A percentile compares a stretch with the other conserved stretches of the same genome.
phyloP scores from a whole-genome alignment of 1,140 invertebrate species.

The Caenorhabditis brenneri region DNA sequence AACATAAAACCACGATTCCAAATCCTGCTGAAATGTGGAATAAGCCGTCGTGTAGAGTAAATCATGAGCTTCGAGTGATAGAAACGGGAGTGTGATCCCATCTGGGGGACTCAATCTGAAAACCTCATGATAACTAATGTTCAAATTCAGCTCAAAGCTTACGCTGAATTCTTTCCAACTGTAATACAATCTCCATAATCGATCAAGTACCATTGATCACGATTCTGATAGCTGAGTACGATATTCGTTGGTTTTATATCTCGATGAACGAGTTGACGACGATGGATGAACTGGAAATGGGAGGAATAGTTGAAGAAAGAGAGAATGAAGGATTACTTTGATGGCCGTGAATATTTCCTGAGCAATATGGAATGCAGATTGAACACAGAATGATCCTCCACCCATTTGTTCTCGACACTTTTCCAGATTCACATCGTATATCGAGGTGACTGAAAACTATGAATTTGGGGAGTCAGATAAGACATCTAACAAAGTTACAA shows the following conservation, averaged over 20 bases:
- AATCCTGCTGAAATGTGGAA: not conserved
- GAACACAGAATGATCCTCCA: not conserved
- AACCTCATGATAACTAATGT: not conserved
- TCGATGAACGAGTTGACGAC: not conserved
- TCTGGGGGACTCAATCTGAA: not conserved
- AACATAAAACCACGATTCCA: conserved; percentile 16
- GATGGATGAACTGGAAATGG: not conserved
- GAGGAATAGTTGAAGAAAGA: not conserved
- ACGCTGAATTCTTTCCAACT: not conserved
- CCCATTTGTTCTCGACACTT: conserved; percentile 31
- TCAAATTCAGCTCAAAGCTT: not conserved
- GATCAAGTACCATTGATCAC: conserved; percentile 24
- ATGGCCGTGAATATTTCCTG: not conserved
- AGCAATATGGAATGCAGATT: conserved; percentile 16
- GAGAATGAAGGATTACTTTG: not conserved
- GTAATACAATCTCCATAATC: conserved; percentile 3
- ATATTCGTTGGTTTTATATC: conserved; percentile 19
- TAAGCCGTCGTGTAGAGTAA: not conserved
- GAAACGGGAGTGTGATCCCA: not conserved
- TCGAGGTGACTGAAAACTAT: not conserved
- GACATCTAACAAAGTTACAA: no score
- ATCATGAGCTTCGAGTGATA: conserved; percentile 15
- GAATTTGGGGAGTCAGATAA: no score
- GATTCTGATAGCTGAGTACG: conserved; percentile 24
- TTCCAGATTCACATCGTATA: not conserved